phyloP scores from a whole-genome alignment of 2,113 vertebrate genomes.

The Planiliza haematocheilus region DNA sequence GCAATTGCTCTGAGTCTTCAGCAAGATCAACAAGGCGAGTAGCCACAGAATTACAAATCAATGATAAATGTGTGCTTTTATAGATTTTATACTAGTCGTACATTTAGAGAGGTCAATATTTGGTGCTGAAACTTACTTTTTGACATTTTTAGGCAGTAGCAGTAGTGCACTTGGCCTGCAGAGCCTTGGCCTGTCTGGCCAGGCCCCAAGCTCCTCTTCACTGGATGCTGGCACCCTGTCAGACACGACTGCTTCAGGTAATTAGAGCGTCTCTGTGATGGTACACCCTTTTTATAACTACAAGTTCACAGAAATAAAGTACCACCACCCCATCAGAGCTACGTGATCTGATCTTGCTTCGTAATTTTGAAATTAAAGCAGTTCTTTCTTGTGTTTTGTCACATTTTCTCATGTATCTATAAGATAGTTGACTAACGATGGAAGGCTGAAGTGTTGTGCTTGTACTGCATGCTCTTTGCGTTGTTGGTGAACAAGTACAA shows the following conservation, averaged over 20 bases:
- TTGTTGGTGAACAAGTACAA: conserved; percentile 44
- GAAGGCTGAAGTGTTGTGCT: conserved; percentile 6
- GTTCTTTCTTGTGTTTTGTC: neutral
- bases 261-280: conserved; percentile 57
- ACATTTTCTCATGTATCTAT: neutral
- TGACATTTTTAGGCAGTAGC: conserved; percentile 90
- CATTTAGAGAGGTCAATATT: too few relatives aligned
- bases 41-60: neutral
- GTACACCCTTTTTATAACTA: too few relatives aligned
- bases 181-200: conserved; percentile 94
- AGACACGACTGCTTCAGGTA: conserved; percentile 99
- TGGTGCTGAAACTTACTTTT: conserved; percentile 12
- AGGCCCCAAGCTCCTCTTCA: conserved; percentile 98
- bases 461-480: conserved; percentile 28
- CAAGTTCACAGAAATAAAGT: neutral
- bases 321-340: neutral
- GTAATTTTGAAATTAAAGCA: neutral
- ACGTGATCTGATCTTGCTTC: too few relatives aligned
- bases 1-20: conserved; percentile 98
- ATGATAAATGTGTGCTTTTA: too few relatives aligned
- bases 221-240: conserved; percentile 97
- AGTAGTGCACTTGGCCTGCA: conserved; percentile 97
- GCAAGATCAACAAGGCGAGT: conserved; percentile 96
- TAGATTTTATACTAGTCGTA: too few relatives aligned
- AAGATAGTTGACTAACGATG: neutral